Conservation (phyloP, 1,140 invertebrate genomes). For the Atopsyche davidsoni region DNA sequence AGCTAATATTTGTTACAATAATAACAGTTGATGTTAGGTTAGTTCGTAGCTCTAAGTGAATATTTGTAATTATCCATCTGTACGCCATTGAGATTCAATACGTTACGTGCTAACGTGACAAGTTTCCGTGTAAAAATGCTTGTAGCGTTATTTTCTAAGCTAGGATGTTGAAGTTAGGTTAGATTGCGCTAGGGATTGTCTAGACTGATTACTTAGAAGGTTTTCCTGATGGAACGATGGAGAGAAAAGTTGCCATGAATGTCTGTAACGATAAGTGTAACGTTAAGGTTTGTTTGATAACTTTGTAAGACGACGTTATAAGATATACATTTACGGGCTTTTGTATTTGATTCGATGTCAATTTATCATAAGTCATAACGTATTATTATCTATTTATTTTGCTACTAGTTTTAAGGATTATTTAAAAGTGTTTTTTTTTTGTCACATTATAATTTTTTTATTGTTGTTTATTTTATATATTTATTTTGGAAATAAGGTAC, state of each 20-base stretch:
- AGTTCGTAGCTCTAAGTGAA: background rate
- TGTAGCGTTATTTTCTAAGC: slow-evolving; percentile 6
- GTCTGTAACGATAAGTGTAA: background rate
- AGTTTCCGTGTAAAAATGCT: background rate
- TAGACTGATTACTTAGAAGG: slow-evolving; percentile 28
- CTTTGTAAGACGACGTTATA: background rate
- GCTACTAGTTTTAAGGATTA: background rate
- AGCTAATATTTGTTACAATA: background rate
- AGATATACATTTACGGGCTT: background rate
- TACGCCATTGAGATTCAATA: slow-evolving; percentile 3
- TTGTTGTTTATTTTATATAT: background rate
- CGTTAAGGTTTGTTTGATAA: background rate
- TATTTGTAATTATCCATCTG: background rate
- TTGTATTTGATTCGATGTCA: background rate
- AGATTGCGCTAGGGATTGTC: slow-evolving; percentile 24
- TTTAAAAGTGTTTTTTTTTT: background rate
- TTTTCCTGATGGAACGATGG: slow-evolving; percentile 12
- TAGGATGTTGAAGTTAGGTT: slow-evolving; percentile 10
- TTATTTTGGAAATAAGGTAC: no score
- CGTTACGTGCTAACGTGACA: background rate
- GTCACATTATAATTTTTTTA: background rate
- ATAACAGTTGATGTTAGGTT: background rate
- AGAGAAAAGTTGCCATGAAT: slow-evolving; percentile 14
- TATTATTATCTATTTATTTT: background rate
- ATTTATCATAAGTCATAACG: background rate